These are phyloP conservation scores for Drosophila austrosaltans DNA, from an alignment of 2,888 invertebrate species.

Conservation along the genomic window DNA sequence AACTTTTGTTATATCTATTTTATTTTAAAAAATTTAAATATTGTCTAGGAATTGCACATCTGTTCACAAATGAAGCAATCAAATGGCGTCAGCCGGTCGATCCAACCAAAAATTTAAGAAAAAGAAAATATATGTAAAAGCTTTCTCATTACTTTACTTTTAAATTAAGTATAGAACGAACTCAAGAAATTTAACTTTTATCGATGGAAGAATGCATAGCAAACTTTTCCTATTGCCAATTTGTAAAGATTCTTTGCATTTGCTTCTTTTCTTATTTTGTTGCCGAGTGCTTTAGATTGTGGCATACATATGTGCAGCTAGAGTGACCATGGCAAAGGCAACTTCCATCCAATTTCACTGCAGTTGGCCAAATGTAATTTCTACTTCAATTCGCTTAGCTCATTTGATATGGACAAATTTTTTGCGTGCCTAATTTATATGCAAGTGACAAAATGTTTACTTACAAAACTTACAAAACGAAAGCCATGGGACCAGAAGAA, in stretches of 20 bases:
- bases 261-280: background rate
- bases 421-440: slow-evolving; percentile 47
- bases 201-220: slow-evolving; percentile 53
- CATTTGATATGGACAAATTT: slow-evolving; percentile 26
- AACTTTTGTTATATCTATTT: background rate
- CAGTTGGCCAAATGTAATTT: slow-evolving; percentile 1
- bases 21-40: slow-evolving; percentile 13
- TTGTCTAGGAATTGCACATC: slow-evolving; percentile 26
- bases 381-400: slow-evolving; percentile 8
- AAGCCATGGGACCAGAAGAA: slow-evolving; percentile 32
- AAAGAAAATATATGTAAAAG: background rate
- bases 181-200: slow-evolving; percentile 36
- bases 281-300: background rate
- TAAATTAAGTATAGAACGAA: slow-evolving; percentile 31
- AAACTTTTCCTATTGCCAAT: slow-evolving; percentile 57
- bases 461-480: slow-evolving; percentile 25
- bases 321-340: background rate
- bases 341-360: background rate
- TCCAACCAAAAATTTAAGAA: slow-evolving; percentile 15
- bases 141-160: slow-evolving; percentile 39
- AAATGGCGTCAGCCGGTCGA: slow-evolving; percentile 36
- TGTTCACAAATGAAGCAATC: slow-evolving; percentile 47
- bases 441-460: slow-evolving; percentile 46
- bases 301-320: slow-evolving; percentile 8
- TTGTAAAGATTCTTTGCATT: slow-evolving; percentile 49